Evolutionary conservation across 2,888 invertebrate genomes (phyloP).

Genomic region (Anorthoa munda): DNA sequence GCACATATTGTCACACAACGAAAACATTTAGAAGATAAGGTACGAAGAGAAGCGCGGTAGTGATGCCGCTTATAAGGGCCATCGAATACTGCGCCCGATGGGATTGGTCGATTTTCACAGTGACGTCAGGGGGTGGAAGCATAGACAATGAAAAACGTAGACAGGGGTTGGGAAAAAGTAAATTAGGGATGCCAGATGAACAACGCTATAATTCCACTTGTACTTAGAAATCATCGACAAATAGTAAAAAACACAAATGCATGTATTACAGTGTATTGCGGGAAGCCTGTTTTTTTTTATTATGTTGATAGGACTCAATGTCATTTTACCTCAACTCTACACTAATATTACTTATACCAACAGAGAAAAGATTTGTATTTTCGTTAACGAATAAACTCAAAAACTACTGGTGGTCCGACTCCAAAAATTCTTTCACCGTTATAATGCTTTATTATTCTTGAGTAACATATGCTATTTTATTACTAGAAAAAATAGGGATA

Average conservation of each 20-base stretch:
- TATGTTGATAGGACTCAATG: background rate
- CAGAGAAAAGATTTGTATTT: too few relatives aligned
- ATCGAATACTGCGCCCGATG: conserved; percentile 88
- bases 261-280: background rate
- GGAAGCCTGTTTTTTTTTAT: background rate
- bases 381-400: too few relatives aligned
- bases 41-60: conserved; percentile 83
- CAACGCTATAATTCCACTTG: conserved; percentile 1
- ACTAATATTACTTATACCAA: too few relatives aligned
- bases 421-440: too few relatives aligned
- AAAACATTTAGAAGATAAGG: conserved; percentile 87
- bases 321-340: background rate
- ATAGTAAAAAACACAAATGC: background rate
- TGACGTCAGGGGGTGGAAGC: conserved; percentile 91
- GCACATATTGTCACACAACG: conserved; percentile 84
- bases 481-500: too few relatives aligned
- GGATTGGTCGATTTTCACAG: conserved; percentile 92
- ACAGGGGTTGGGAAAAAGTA: conserved; percentile 77
- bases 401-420: too few relatives aligned
- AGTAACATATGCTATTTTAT: too few relatives aligned
- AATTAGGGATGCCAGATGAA: conserved; percentile 64
- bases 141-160: conserved; percentile 85
- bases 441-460: too few relatives aligned
- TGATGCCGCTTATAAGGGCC: conserved; percentile 84
- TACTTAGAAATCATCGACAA: conserved; percentile 1